These are phyloP conservation scores for Corvus moneduloides DNA, from an alignment of 2,113 vertebrate genomes.

Conservation along the genomic window DNA sequence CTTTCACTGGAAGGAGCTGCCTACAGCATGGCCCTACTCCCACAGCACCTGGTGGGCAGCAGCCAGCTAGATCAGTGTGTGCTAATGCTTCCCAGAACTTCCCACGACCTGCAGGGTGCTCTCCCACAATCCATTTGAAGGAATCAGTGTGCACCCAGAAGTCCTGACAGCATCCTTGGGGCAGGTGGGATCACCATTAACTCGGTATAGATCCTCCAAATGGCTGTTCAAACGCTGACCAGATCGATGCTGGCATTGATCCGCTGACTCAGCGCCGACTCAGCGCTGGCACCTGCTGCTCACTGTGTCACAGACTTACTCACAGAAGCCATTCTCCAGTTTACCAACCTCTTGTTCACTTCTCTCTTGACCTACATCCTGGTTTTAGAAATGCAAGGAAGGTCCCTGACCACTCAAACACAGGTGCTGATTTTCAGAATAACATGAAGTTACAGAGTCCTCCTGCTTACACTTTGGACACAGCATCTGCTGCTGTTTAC, in stretches of 20 bases:
- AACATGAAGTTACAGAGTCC: accelerated
- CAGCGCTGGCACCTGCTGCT: background rate
- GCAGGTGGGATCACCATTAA: background rate
- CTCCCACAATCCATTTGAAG: background rate
- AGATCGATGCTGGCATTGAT: background rate
- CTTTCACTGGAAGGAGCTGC: background rate
- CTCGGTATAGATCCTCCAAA: background rate
- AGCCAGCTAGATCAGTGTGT: background rate
- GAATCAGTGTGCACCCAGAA: background rate
- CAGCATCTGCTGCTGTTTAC: background rate
- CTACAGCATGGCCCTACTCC: background rate
- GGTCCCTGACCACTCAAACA: background rate
- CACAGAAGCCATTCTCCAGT: background rate
- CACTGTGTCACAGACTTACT: background rate
- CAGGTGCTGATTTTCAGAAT: background rate
- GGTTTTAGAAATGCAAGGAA: background rate
- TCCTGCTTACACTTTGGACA: background rate
- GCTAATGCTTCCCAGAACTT: background rate
- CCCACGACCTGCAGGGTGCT: background rate
- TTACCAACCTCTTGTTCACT: background rate
- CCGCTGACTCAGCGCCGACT: background rate
- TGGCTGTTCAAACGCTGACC: background rate
- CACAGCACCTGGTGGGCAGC: background rate
- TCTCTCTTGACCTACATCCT: background rate
- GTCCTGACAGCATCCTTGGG: background rate